Evolutionary conservation across 1,140 invertebrate genomes (phyloP), one percentile per base, ranked within the genome.

Genomic region (Nebria ingens): DNA sequence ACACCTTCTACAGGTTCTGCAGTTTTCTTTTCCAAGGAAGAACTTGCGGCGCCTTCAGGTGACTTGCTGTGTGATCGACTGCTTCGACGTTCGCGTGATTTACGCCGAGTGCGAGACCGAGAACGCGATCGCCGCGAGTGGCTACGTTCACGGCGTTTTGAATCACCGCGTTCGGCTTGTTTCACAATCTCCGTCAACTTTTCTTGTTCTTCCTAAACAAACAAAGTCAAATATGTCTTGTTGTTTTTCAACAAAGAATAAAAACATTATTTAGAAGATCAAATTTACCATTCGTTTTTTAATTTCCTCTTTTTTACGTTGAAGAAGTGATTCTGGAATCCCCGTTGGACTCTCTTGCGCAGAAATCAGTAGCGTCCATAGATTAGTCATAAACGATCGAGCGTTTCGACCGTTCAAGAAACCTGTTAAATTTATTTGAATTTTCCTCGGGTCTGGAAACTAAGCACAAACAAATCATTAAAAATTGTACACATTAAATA

Each of bases 381-480:
- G 73, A 69, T 99, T 95, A 0, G 86, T 87, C 87, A 98, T 96
- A 71, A 99, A 99, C 58, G 93, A 85, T 45, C 96, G 81, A 11
- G 97, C 94, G 78, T 98, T 97, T 73, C 93, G 95, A 1, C 93
- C 94, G 74, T 99, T 98, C 21, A 99, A 75, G 73, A 99, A 99
- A 11, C 97, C 97, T 29, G 97, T 99, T 65, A 99, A 76, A 75
- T 98, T 99, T 64, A 99, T 99, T 80, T 99, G 97, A 86, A 99
- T 98, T 72, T 96, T 91, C 72, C 94, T 93, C 34, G 94, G 94
- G 79, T 98, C 95, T 19, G 96, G 93, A 77, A 83, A 89, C 85
- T 87, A 73, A 69, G 77, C 77, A 76, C 69, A 69, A 62, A 71
- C 69, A 4, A 21, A 12, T 45, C 22, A 29, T 13, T 19, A 56